Conservation (phyloP, 2,797 vertebrate genomes). For the Euphonia xanthogaster region DNA sequence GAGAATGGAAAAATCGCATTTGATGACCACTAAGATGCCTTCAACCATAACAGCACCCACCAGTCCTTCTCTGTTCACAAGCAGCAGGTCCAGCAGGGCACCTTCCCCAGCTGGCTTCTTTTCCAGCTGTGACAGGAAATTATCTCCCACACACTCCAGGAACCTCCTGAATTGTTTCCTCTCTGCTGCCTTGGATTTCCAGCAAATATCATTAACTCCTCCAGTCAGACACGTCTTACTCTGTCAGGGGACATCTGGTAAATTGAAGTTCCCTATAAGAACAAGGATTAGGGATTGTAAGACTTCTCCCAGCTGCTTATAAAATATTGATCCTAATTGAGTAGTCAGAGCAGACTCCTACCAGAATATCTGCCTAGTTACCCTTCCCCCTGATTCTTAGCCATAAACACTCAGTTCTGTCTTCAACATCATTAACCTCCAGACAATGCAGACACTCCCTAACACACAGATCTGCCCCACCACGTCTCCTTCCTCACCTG, state of each 20-base stretch:
- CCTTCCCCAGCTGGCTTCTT: not conserved
- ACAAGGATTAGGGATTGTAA: not conserved
- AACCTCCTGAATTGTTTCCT: not conserved
- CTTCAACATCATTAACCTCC: not conserved
- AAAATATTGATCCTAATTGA: not conserved
- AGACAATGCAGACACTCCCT: not conserved
- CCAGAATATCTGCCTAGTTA: not conserved
- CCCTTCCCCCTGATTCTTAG: not conserved
- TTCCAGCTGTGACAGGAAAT: not conserved
- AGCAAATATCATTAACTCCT: not conserved
- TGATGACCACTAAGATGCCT: not conserved
- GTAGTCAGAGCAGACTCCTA: not conserved
- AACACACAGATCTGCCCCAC: not conserved
- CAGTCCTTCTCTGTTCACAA: not conserved
- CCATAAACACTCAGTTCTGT: not conserved
- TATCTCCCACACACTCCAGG: not conserved
- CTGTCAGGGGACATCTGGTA: not conserved
- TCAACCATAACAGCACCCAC: not conserved
- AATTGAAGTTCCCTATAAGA: not conserved
- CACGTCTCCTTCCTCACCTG: rapidly evolving
- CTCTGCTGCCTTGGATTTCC: not conserved
- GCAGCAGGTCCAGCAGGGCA: not conserved
- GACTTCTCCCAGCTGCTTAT: not conserved
- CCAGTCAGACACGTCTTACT: not conserved
- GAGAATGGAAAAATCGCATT: not conserved